A percentile compares a stretch with the other conserved stretches of the same genome.
Conservation (phyloP, 2,113 vertebrate species). For the Catagonus wagneri region DNA sequence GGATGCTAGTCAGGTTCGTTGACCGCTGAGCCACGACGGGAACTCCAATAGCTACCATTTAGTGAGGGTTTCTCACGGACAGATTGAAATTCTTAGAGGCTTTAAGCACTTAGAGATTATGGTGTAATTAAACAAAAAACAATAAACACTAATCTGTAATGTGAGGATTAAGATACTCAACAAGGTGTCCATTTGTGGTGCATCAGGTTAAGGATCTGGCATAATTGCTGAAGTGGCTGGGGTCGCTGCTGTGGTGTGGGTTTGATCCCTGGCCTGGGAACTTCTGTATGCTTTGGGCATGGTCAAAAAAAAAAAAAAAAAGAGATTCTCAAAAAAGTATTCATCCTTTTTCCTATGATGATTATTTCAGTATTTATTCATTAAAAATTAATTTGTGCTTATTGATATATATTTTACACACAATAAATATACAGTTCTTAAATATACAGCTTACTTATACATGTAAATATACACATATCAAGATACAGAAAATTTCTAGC, state of each 20-base stretch:
- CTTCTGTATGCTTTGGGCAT: too few species aligned
- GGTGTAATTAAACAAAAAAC: background rate
- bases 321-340: background rate
- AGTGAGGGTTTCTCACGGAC: background rate
- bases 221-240: too few species aligned
- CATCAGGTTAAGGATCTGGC: too few species aligned
- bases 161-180: background rate
- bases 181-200: background rate
- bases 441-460: background rate
- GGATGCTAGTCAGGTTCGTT: too few species aligned
- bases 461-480: background rate
- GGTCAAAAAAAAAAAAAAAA: too few species aligned
- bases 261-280: too few species aligned
- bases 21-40: too few species aligned
- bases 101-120: constrained; percentile 14
- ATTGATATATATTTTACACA: background rate
- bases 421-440: background rate
- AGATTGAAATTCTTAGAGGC: constrained; percentile 17
- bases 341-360: background rate
- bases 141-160: background rate
- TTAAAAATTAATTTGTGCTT: background rate
- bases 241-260: too few species aligned
- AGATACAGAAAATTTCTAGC: constrained; percentile 20
- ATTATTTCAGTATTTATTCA: background rate
- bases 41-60: background rate